Conservation (phyloP, 2,113 vertebrate species). For the Chrysochloris asiatica region DNA sequence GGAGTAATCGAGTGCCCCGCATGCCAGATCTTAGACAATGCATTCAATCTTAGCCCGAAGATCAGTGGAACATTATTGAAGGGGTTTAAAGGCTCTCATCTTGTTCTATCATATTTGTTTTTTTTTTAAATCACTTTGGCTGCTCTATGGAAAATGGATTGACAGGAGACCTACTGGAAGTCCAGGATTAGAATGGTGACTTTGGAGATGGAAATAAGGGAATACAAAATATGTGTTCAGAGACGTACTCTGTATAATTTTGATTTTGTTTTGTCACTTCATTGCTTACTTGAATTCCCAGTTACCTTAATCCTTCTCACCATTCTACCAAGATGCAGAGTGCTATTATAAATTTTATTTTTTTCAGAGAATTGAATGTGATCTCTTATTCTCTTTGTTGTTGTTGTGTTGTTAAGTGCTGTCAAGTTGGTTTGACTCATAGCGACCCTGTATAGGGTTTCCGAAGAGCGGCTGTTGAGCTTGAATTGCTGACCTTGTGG, state of each 20-base stretch:
- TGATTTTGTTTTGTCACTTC: neutral
- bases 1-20: neutral
- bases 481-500: too few relatives aligned
- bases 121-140: neutral
- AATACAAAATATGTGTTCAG: neutral
- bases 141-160: neutral
- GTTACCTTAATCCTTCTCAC: neutral
- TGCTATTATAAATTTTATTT: neutral
- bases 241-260: neutral
- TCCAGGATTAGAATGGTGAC: neutral
- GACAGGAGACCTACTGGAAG: neutral
- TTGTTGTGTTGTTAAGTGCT: too few relatives aligned
- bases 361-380: neutral
- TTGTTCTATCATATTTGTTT: neutral
- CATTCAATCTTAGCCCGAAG: neutral
- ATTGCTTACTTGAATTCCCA: neutral
- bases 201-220: neutral
- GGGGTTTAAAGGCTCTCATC: neutral
- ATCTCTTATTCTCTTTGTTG: neutral
- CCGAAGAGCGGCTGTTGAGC: too few relatives aligned
- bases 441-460: too few relatives aligned
- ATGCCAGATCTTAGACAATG: neutral
- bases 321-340: neutral
- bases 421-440: too few relatives aligned
- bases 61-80: neutral